Percentiles rank a stretch among this genome's conserved stretches.
Conservation (phyloP, 2,888 invertebrate genomes). For the Microdon myrmicae region DNA sequence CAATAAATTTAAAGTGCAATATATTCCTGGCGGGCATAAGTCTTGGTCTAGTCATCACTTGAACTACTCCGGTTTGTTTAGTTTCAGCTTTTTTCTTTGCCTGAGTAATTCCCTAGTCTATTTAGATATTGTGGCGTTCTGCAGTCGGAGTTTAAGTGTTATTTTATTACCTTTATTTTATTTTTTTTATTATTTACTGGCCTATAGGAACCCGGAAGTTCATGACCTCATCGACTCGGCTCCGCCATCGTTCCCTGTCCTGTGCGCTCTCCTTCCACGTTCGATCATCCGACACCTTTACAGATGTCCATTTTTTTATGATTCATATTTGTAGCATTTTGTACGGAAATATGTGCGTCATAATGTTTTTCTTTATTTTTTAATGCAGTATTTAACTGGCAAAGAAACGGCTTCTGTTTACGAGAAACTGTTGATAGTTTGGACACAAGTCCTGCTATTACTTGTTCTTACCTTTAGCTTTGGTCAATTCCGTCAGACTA, state of each 20-base stretch:
- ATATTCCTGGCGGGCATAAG: conserved; percentile 75
- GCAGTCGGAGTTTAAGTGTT: conserved; percentile 73
- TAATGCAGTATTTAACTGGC: conserved; percentile 85
- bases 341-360: conserved; percentile 88
- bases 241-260: no score
- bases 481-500: conserved; percentile 73
- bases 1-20: conserved; percentile 39
- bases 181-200: no score
- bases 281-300: no score
- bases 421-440: conserved; percentile 72
- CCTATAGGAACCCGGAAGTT: no score
- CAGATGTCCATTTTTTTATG: conserved; percentile 88
- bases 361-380: conserved; percentile 97
- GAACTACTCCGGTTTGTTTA: conserved; percentile 91
- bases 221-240: no score
- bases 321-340: conserved; percentile 93
- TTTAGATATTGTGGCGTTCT: conserved; percentile 73
- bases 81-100: conserved; percentile 77
- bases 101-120: conserved; percentile 60
- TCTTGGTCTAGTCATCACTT: conserved; percentile 92
- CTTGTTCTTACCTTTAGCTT: conserved; percentile 75
- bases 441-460: conserved; percentile 78
- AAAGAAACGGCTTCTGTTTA: conserved; percentile 69
- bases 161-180: conserved; percentile 81
- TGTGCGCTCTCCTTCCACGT: no score